phyloP scores from a whole-genome alignment of 2,888 invertebrate species.

The Embidobia sp. region DNA sequence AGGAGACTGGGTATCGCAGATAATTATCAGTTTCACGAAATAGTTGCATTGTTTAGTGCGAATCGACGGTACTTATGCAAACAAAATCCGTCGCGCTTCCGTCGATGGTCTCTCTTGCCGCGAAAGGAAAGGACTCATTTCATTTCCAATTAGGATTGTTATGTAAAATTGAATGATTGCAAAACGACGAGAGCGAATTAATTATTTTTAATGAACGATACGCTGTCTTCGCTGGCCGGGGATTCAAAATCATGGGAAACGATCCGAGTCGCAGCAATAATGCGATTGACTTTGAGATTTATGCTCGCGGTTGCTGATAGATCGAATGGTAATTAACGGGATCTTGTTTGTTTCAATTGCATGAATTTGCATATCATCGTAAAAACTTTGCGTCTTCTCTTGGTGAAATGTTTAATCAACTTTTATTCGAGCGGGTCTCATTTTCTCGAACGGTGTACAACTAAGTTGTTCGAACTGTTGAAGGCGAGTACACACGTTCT shows the following conservation, averaged over 20 bases:
- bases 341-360: neutral
- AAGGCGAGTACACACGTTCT: too few relatives aligned
- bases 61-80: constrained; percentile 64
- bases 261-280: constrained; percentile 23
- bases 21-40: constrained; percentile 64
- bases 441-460: too few relatives aligned
- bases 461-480: too few relatives aligned
- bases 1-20: constrained; percentile 47
- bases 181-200: constrained; percentile 47
- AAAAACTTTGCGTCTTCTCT: too few relatives aligned
- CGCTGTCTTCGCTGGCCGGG: constrained; percentile 11
- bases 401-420: too few relatives aligned
- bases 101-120: constrained; percentile 11
- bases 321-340: constrained; percentile 26
- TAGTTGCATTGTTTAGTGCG: constrained; percentile 58
- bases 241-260: constrained; percentile 44
- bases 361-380: too few relatives aligned
- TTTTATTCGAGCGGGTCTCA: too few relatives aligned
- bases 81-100: constrained; percentile 43
- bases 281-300: constrained; percentile 36
- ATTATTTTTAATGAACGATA: constrained; percentile 58
- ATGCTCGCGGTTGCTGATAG: constrained; percentile 12
- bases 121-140: constrained; percentile 47
- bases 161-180: constrained; percentile 53
- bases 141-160: constrained; percentile 57